Percentiles rank a stretch among this genome's conserved stretches.
These are phyloP conservation scores for Zaprionus ghesquierei DNA, from an alignment of 1,140 invertebrate genomes.

Conservation along the genomic window DNA sequence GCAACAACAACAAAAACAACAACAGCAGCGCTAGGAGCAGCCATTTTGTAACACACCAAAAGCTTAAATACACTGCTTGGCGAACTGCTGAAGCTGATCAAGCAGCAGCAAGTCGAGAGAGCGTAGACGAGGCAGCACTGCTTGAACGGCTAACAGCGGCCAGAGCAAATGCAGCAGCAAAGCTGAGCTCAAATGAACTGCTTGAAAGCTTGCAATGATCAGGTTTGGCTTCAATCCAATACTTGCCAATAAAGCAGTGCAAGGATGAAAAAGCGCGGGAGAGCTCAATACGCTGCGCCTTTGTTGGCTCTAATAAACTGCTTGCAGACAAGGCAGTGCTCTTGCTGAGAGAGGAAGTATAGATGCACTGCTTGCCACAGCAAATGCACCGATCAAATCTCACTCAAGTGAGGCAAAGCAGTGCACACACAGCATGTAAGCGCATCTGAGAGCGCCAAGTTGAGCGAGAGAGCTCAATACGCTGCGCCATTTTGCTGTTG, in stretches of 20 bases:
- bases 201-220: no score
- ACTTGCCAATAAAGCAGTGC: not conserved
- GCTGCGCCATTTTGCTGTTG: not conserved
- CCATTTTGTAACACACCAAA: slow-evolving; percentile 26
- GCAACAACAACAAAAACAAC: slow-evolving; percentile 43
- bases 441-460: not conserved
- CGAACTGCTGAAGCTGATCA: not conserved
- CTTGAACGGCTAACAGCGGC: no score
- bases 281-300: not conserved
- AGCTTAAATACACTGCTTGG: slow-evolving; percentile 27
- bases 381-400: no score
- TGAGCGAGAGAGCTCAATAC: no score
- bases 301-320: not conserved
- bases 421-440: no score
- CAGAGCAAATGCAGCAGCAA: no score
- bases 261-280: not conserved
- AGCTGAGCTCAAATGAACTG: no score
- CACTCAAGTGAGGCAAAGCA: not conserved
- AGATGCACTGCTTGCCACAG: no score
- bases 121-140: no score
- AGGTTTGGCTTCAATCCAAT: no score
- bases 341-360: not conserved
- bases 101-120: not conserved
- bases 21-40: slow-evolving; percentile 8
- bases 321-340: not conserved